phyloP scores from a whole-genome alignment of 1,140 invertebrate genomes.

The Rhagoletis zephyria region DNA sequence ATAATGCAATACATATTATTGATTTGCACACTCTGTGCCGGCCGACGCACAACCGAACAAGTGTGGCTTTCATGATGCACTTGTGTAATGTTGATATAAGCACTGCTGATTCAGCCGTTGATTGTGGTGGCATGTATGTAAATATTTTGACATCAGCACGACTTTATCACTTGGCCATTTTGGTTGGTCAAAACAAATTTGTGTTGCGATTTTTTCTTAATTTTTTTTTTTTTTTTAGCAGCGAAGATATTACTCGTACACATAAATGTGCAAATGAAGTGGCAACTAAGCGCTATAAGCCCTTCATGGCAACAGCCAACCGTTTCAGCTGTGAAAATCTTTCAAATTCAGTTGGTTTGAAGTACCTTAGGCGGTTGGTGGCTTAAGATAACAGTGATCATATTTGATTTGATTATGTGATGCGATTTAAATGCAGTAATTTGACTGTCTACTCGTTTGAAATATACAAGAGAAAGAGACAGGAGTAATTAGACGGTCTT shows the following conservation, averaged over 20 bases:
- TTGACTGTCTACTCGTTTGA: too few species aligned
- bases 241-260: neutral
- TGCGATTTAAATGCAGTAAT: too few species aligned
- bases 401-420: neutral
- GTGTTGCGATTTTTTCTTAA: neutral
- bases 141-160: constrained; percentile 48
- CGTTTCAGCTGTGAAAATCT: too few species aligned
- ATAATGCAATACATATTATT: constrained; percentile 19
- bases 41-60: neutral
- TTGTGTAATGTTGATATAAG: constrained; percentile 37
- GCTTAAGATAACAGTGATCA: neutral
- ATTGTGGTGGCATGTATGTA: constrained; percentile 28
- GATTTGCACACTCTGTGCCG: neutral
- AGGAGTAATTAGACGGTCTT: too few species aligned
- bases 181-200: constrained; percentile 3
- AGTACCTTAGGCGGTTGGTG: neutral
- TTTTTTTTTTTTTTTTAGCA: neutral
- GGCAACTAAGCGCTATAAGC: neutral
- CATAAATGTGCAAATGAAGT: neutral
- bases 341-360: neutral
- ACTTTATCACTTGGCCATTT: constrained; percentile 38
- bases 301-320: too few species aligned
- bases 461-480: too few species aligned
- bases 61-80: constrained; percentile 11
- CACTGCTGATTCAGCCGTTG: neutral